phyloP scores from a whole-genome alignment of 1,140 invertebrate species.

The Achroia grisella region DNA sequence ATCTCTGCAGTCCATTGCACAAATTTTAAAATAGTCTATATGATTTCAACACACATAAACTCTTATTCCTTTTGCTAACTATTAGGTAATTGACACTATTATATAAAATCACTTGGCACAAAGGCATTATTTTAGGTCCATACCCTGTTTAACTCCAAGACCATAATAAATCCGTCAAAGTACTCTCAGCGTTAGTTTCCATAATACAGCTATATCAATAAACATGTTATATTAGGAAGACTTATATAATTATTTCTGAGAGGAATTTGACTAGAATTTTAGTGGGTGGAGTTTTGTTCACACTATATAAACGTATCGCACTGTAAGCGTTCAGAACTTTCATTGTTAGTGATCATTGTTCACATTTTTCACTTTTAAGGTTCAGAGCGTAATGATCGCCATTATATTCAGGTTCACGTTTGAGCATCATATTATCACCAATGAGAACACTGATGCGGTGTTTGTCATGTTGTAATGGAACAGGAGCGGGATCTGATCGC shows the following conservation, averaged over 20 bases:
- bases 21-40: constrained; percentile 59
- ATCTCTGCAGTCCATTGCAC: constrained; percentile 55
- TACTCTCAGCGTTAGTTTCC: constrained; percentile 43
- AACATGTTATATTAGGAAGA: constrained; percentile 46
- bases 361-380: constrained; percentile 72
- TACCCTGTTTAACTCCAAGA: constrained; percentile 65
- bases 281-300: constrained; percentile 47
- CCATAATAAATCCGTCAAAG: constrained; percentile 52
- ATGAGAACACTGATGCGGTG: constrained; percentile 70
- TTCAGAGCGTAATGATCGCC: constrained; percentile 62
- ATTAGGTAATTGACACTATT: constrained; percentile 69
- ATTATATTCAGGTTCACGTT: constrained; percentile 62
- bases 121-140: constrained; percentile 67
- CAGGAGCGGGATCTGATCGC: constrained; percentile 40
- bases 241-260: constrained; percentile 44
- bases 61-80: constrained; percentile 62
- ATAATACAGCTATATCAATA: constrained; percentile 5
- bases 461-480: constrained; percentile 50
- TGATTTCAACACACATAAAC: constrained; percentile 64
- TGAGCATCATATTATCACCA: constrained; percentile 66
- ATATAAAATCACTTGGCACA: constrained; percentile 71
- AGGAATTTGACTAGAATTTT: constrained; percentile 59
- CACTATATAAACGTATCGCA: constrained; percentile 34
- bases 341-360: constrained; percentile 57
- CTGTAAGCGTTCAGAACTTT: constrained; percentile 28